These are phyloP conservation scores for Ecliptopera silaceata DNA, from an alignment of 2,888 invertebrate genomes.

Conservation along the genomic window DNA sequence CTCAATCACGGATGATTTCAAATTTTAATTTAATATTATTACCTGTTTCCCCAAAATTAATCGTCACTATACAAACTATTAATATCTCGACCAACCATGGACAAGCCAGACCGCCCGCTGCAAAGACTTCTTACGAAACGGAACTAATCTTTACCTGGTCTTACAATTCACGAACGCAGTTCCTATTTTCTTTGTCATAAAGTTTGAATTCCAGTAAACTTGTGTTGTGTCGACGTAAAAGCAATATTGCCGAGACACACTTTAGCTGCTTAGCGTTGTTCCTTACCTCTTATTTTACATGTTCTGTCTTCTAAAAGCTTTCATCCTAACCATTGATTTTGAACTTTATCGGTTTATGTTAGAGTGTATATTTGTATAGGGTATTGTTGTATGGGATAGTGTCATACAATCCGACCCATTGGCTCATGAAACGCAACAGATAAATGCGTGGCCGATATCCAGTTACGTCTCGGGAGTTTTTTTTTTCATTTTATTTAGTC, in stretches of 20 bases:
- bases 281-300: constrained; percentile 66
- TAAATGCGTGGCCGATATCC: constrained; percentile 74
- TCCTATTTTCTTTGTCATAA: constrained; percentile 43
- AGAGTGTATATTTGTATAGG: constrained; percentile 41
- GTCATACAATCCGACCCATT: constrained; percentile 72
- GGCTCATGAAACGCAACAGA: constrained; percentile 74
- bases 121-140: constrained; percentile 48
- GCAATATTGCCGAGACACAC: constrained; percentile 41
- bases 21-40: constrained; percentile 52
- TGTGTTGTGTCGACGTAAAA: constrained; percentile 23
- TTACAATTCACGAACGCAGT: constrained; percentile 8
- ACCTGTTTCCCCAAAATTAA: constrained; percentile 56
- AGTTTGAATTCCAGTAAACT: constrained; percentile 44
- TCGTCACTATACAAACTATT: constrained; percentile 58
- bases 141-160: constrained; percentile 23
- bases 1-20: constrained; percentile 47
- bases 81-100: constrained; percentile 61
- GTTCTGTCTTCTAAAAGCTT: constrained; percentile 49
- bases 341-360: constrained; percentile 37
- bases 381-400: constrained; percentile 51
- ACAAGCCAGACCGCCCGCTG: constrained; percentile 65
- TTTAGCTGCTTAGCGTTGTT: constrained; percentile 58
- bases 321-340: constrained; percentile 37
- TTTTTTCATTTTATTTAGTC: constrained; percentile 52
- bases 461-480: constrained; percentile 64